These are phyloP conservation scores for Vulpes vulpes DNA, from an alignment of 2,113 vertebrate genomes.

Conservation along the genomic window DNA sequence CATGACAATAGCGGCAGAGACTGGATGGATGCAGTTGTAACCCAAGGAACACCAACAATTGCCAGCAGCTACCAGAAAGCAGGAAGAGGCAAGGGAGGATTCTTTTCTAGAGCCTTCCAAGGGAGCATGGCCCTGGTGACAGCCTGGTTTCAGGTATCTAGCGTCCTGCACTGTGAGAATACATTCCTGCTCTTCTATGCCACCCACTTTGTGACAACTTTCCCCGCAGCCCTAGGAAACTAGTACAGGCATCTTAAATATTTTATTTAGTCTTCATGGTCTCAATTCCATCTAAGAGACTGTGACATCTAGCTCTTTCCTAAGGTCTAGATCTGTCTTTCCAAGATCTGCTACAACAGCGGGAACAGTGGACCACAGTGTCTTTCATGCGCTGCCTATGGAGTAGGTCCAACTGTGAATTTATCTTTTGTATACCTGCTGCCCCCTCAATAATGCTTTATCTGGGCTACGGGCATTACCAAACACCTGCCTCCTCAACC, in stretches of 20 bases:
- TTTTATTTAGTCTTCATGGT: not conserved
- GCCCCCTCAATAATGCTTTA: not conserved
- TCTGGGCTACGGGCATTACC: not conserved
- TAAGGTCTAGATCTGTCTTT: not conserved
- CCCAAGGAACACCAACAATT: not conserved
- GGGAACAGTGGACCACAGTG: not conserved
- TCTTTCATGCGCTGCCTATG: not conserved
- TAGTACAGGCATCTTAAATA: not conserved
- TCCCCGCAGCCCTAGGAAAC: not conserved
- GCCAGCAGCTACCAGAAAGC: not conserved
- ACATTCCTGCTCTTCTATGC: not conserved
- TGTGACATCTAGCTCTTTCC: not conserved
- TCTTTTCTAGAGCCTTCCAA: not conserved
- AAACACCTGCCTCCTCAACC: not conserved
- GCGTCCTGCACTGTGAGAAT: not conserved
- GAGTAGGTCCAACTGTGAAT: not conserved
- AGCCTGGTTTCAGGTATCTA: not conserved
- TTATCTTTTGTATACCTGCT: not conserved
- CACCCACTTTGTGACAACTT: not conserved
- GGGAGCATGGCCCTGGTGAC: not conserved
- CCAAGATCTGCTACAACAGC: not conserved
- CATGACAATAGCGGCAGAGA: not conserved
- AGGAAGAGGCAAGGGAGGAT: not conserved
- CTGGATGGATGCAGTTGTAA: rapidly evolving
- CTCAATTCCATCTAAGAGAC: not conserved